Conservation (phyloP, 2,113 vertebrate species). For the Anas platyrhynchos region DNA sequence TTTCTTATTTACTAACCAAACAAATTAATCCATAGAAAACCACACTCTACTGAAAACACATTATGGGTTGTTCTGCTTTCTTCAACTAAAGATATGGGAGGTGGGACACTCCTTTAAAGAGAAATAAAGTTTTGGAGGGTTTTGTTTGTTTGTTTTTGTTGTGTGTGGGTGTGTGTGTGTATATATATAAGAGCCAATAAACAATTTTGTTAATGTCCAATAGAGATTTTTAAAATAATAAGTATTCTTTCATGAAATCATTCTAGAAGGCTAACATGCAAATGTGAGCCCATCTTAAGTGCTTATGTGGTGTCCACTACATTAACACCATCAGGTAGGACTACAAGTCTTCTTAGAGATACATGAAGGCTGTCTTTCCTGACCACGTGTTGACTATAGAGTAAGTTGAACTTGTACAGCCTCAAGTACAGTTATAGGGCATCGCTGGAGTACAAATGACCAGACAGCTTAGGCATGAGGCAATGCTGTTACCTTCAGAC, state of each 20-base stretch:
- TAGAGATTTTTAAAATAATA: background rate
- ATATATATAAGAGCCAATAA: background rate
- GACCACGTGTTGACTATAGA: background rate
- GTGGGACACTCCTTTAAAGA: background rate
- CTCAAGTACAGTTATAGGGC: background rate
- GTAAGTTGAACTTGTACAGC: background rate
- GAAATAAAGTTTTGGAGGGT: background rate
- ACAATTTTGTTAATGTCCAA: background rate
- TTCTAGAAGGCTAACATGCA: background rate
- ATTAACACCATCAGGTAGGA: background rate
- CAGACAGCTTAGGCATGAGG: background rate
- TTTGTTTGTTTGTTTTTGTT: background rate
- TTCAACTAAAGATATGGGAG: background rate
- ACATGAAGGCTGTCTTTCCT: background rate
- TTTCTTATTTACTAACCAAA: constrained; percentile 23
- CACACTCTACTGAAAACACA: background rate
- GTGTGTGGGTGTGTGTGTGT: too few relatives aligned
- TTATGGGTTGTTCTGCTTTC: background rate
- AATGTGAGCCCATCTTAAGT: background rate
- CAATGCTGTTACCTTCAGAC: background rate
- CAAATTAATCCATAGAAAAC: background rate
- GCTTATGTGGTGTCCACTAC: background rate
- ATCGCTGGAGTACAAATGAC: background rate
- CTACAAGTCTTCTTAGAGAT: background rate
- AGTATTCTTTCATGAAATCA: background rate